Percentiles rank a stretch among this genome's conserved stretches.
Evolutionary conservation across 2,113 vertebrate genomes (phyloP).

Genomic region (Ceuthmochares aereus): DNA sequence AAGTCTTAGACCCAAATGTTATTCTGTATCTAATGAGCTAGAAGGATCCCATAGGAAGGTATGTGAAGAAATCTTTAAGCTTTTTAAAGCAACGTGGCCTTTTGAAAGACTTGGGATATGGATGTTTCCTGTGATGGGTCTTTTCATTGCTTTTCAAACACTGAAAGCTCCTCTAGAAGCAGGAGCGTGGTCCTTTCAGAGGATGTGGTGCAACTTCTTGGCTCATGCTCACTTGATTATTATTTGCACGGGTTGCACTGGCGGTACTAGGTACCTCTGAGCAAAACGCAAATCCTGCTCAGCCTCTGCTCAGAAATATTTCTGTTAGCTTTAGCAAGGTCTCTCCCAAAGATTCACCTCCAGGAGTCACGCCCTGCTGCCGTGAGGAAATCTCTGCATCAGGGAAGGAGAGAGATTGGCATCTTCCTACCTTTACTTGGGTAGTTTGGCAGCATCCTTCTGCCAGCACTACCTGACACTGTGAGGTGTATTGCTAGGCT

Average conservation of each 20-base stretch:
- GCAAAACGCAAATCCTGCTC: neutral
- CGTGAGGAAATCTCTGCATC: neutral
- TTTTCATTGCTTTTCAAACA: neutral
- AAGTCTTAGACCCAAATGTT: neutral
- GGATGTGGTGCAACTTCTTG: neutral
- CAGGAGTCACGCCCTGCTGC: neutral
- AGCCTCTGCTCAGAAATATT: neutral
- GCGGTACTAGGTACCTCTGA: neutral
- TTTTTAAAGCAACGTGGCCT: neutral
- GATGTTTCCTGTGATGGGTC: neutral
- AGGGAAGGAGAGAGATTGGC: neutral
- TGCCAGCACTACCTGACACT: neutral
- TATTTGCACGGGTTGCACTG: neutral
- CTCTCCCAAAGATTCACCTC: neutral
- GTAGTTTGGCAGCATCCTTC: neutral
- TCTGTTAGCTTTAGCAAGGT: neutral
- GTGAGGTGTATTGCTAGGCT: fast-evolving
- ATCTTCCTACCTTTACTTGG: fast-evolving
- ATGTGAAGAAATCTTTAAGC: neutral
- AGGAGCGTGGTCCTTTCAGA: neutral
- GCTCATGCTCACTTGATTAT: neutral
- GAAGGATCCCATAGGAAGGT: neutral
- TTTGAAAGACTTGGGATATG: neutral
- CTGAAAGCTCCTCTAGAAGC: neutral
- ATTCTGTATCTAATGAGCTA: neutral